phyloP scores from a whole-genome alignment of 2,113 vertebrate species.

The Anoura caudifer region DNA sequence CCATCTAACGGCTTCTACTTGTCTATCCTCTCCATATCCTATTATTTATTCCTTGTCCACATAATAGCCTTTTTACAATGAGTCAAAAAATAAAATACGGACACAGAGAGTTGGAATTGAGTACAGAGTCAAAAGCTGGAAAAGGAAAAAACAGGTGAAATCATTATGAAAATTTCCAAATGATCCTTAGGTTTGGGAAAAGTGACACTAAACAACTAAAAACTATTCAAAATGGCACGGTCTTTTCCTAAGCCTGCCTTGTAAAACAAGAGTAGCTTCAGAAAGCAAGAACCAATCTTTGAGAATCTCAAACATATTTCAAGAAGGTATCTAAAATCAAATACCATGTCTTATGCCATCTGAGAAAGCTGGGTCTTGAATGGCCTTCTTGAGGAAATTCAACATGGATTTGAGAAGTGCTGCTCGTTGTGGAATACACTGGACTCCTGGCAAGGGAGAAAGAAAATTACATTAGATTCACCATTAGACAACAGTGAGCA shows the following conservation, averaged over 20 bases:
- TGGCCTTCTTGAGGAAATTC: conserved; percentile 98
- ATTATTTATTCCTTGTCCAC: conserved; percentile 20
- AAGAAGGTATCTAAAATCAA: conserved; percentile 33
- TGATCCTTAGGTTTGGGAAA: not conserved
- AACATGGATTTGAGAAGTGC: conserved; percentile 97
- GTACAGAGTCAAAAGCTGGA: not conserved
- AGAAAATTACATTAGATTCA: conserved; percentile 22
- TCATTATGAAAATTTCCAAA: conserved; percentile 5
- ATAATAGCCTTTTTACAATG: not conserved
- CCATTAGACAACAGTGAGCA: not conserved
- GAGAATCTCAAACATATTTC: not conserved
- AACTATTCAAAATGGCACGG: not conserved
- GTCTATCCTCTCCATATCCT: not conserved
- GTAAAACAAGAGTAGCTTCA: not conserved
- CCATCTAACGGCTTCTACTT: not conserved
- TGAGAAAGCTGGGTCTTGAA: conserved; percentile 96
- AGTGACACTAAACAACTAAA: conserved; percentile 16
- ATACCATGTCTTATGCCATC: conserved; percentile 96
- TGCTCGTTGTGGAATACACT: conserved; percentile 96
- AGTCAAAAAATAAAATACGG: not conserved
- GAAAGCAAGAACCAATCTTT: not conserved
- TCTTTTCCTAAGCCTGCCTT: not conserved
- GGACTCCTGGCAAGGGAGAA: conserved; percentile 83
- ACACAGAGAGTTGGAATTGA: not conserved
- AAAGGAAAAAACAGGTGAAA: not conserved